Evolutionary conservation across 2,888 invertebrate genomes (phyloP), one percentile per base, ranked within the genome.

Genomic region (Nomada ruficornis): DNA sequence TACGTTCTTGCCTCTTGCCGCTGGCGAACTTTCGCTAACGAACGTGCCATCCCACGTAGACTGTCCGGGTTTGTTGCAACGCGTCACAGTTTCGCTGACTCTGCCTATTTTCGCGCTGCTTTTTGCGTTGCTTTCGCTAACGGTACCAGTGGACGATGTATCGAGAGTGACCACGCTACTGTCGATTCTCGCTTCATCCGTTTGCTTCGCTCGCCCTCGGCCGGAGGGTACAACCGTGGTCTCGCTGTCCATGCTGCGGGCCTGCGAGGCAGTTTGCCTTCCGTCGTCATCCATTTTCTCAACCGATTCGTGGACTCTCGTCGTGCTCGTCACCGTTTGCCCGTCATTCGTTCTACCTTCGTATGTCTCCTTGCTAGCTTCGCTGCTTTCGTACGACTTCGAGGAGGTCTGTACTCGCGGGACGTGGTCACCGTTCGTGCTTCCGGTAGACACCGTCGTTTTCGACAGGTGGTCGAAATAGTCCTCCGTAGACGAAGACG

Each of bases 11-110:
- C 74, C 70, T 26, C 29, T 75, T 11, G 29, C 7, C 65, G 75
- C 18, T 2, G 36, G 13, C 1, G 74, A 94, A 82, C 94, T 95
- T 91, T 95, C 95, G 84, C 95, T 95, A 26, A 93, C 91, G 80
- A 95, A 95, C 86, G 95, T 95, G 15, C 95, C 95, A 77, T 95
- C 95, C 95, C 95, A 95, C 13, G 91, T 83, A 0, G 93, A 92
- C 20, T 91, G 91, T 0, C 92, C 91, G 0, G 91, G 90, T 72
- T 89, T 92, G 69, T 68, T 78, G 18, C 60, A 80, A 13, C 88
- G 86, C 13, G 68, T 9, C 47, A 36, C 70, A 3, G 52, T 77
- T n/a, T 76, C 81, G 55, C 55, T 23, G 15, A n/a, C 11, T 42
- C 20, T 71, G 42, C 60, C 71, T 36, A 20, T 18, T 57, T 69